These are phyloP conservation scores for Drosophila emarginata DNA, from an alignment of 2,888 invertebrate genomes.

Conservation along the genomic window DNA sequence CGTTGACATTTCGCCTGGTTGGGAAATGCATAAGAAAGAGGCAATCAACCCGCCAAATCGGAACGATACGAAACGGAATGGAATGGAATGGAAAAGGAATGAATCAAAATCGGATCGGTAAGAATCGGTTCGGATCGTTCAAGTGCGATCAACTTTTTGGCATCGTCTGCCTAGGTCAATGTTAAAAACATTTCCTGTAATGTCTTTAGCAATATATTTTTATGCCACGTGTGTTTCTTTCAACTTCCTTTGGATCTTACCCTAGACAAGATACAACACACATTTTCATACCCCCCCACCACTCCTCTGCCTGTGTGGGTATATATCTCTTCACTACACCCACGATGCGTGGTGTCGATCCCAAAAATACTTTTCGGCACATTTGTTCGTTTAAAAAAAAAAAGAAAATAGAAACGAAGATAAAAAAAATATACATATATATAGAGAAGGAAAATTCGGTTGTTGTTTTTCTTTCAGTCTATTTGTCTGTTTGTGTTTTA, in stretches of 20 bases:
- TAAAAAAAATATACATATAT: background rate
- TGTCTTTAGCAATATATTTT: constrained; percentile 5
- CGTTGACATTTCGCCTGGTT: constrained; percentile 27
- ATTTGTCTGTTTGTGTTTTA: constrained; percentile 19
- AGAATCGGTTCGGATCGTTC: too few relatives aligned
- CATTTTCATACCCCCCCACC: too few relatives aligned
- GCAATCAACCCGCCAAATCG: constrained; percentile 45
- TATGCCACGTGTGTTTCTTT: constrained; percentile 50
- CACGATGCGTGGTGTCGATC: constrained; percentile 6
- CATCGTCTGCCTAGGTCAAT: constrained; percentile 66
- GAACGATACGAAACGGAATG: too few relatives aligned
- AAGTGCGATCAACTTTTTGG: constrained; percentile 6
- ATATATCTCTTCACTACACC: too few relatives aligned
- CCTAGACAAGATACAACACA: too few relatives aligned
- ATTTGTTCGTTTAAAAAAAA: constrained; percentile 34
- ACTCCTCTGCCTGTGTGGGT: too few relatives aligned
- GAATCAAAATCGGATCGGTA: too few relatives aligned
- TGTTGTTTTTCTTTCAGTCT: constrained; percentile 39
- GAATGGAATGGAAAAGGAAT: too few relatives aligned
- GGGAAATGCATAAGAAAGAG: constrained; percentile 51
- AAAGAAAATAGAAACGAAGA: background rate
- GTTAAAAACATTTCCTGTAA: constrained; percentile 62
- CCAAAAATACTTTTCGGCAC: constrained; percentile 46
- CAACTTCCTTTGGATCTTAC: background rate
- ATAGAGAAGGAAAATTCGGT: background rate